phyloP scores from a whole-genome alignment of 35 echinoderm and acorn worm genomes.

The Strongylocentrotus purpuratus region DNA sequence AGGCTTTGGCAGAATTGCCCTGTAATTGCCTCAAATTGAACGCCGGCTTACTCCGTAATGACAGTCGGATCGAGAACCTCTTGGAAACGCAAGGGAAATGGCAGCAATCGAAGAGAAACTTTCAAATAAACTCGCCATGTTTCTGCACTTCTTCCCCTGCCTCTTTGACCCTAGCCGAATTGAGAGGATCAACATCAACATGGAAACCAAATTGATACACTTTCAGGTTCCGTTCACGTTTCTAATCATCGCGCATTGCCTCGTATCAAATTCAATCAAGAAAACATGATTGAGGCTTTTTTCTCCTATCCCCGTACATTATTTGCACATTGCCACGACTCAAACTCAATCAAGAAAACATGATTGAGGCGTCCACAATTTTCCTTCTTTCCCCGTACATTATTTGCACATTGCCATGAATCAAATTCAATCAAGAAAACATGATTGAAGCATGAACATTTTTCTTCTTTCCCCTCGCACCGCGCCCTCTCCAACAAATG shows the following conservation, averaged over 20 bases:
- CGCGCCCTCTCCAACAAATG: not conserved
- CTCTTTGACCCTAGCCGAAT: not conserved
- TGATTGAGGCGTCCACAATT: not conserved
- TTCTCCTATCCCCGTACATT: not conserved
- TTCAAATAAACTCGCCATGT: constrained; percentile 19
- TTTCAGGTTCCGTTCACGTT: not conserved
- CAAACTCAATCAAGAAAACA: not conserved
- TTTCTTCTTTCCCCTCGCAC: not conserved
- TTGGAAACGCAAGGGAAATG: not conserved
- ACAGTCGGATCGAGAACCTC: not conserved
- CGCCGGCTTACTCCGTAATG: constrained; percentile 17
- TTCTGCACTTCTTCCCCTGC: not conserved
- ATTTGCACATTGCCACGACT: too few species aligned
- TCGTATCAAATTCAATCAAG: not conserved
- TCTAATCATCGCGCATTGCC: not conserved
- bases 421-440: not conserved
- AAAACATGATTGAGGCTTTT: not conserved
- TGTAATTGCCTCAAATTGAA: constrained; percentile 34
- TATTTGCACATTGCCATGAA: not conserved
- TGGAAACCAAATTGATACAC: constrained; percentile 18
- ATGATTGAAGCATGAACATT: not conserved
- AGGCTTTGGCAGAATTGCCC: constrained; percentile 30
- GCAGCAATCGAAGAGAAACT: not conserved
- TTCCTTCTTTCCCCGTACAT: not conserved
- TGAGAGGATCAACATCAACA: not conserved